Evolutionary conservation across 2,888 invertebrate species (phyloP).

Genomic region (Pristionchus maxplancki): DNA sequence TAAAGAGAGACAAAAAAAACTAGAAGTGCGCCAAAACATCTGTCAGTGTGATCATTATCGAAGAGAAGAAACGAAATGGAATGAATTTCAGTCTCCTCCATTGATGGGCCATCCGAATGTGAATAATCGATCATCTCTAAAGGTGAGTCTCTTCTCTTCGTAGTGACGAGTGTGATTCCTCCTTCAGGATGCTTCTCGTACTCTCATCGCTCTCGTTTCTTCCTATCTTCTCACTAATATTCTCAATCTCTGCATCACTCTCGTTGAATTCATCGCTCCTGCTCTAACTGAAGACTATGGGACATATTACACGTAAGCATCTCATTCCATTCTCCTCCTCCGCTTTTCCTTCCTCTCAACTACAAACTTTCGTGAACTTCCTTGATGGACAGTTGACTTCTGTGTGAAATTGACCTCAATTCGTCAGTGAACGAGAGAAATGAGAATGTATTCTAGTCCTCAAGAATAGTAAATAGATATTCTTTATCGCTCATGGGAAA

Average conservation of each 20-base stretch:
- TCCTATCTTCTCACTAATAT: conserved; percentile 64
- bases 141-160: not conserved
- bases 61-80: not conserved
- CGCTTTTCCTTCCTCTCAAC: not conserved
- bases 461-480: not conserved
- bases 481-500: not conserved
- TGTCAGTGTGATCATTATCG: not conserved
- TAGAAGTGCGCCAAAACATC: conserved; percentile 26
- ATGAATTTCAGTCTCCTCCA: conserved; percentile 4
- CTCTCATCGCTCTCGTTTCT: conserved; percentile 43
- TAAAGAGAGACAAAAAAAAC: not conserved
- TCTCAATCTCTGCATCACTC: conserved; percentile 64
- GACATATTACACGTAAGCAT: not conserved
- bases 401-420: conserved; percentile 1
- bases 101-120: not conserved
- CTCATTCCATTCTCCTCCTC: not conserved
- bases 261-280: conserved; percentile 62
- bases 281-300: not conserved
- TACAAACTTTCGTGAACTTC: not conserved
- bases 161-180: not conserved
- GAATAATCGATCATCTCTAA: not conserved
- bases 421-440: not conserved
- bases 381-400: not conserved
- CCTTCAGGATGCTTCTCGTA: conserved; percentile 45
- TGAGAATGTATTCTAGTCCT: not conserved